A percentile compares a stretch with the other conserved stretches of the same genome.
phyloP scores from a whole-genome alignment of 2,888 invertebrate species.

The Mongoloraphidia duomilia region DNA sequence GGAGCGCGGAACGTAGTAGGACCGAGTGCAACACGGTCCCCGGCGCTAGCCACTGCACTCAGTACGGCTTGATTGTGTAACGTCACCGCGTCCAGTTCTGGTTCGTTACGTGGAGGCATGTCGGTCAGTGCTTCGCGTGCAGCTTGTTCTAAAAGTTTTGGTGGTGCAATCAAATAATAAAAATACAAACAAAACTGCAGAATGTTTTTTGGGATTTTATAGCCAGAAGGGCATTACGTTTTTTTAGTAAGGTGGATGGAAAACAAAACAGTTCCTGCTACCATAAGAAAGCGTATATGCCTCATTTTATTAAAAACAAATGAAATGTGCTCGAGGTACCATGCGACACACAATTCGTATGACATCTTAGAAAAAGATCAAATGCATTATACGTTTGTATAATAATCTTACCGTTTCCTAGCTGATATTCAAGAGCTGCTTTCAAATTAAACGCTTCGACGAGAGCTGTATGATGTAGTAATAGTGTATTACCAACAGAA shows the following conservation, averaged over 20 bases:
- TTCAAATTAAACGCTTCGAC: conserved; percentile 98
- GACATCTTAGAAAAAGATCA: too few species aligned
- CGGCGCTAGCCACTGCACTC: conserved; percentile 18
- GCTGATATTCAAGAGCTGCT: conserved; percentile 94
- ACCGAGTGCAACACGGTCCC: not conserved
- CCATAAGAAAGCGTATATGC: not conserved
- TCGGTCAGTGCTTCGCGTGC: conserved; percentile 77
- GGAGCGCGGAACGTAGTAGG: conserved; percentile 65
- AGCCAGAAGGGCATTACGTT: too few species aligned
- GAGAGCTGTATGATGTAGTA: conserved; percentile 87
- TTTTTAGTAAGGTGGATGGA: too few species aligned
- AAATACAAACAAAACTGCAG: too few species aligned
- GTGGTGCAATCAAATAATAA: too few species aligned
- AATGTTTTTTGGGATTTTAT: too few species aligned
- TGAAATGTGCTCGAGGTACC: too few species aligned
- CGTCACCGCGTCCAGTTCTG: conserved; percentile 94
- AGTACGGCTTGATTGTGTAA: conserved; percentile 91
- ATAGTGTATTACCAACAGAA: conserved; percentile 90
- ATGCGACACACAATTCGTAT: too few species aligned
- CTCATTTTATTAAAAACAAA: not conserved
- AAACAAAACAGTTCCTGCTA: not conserved
- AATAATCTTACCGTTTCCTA: conserved; percentile 52
- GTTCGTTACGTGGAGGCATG: conserved; percentile 87
- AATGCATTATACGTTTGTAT: not conserved
- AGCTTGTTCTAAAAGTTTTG: conserved; percentile 26